A percentile compares a stretch with the other conserved stretches of the same genome.
Conservation (phyloP, 2,888 invertebrate species). For the Rhagonycha fulva region DNA sequence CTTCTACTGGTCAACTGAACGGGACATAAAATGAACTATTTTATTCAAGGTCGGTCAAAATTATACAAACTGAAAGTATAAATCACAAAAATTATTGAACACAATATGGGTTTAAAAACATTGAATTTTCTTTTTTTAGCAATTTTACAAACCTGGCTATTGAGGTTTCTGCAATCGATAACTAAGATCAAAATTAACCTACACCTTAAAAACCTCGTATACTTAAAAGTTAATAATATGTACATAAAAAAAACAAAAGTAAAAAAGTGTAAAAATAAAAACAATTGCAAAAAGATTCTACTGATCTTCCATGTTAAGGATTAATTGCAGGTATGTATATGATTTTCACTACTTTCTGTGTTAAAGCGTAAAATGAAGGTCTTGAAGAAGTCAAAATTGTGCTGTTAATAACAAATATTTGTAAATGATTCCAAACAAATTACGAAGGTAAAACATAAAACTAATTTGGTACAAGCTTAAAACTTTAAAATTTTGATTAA, state of each 20-base stretch:
- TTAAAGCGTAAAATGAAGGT: too few species aligned
- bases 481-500: too few species aligned
- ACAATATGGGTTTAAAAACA: not conserved
- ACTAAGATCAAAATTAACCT: not conserved
- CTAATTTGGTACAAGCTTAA: too few species aligned
- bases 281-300: not conserved
- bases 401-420: too few species aligned
- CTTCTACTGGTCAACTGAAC: not conserved
- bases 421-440: too few species aligned
- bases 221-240: not conserved
- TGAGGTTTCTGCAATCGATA: not conserved
- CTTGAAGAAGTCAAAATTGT: too few species aligned
- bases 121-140: not conserved
- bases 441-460: too few species aligned
- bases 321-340: too few species aligned
- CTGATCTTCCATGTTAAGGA: not conserved
- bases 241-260: not conserved
- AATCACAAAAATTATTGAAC: not conserved
- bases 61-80: not conserved
- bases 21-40: not conserved
- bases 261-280: constrained; percentile 31
- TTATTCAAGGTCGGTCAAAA: not conserved
- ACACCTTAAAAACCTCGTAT: not conserved
- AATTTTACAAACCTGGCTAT: not conserved
- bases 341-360: too few species aligned